Evolutionary conservation across 2,113 vertebrate genomes (phyloP).

Genomic region (Perca schrenkii): DNA sequence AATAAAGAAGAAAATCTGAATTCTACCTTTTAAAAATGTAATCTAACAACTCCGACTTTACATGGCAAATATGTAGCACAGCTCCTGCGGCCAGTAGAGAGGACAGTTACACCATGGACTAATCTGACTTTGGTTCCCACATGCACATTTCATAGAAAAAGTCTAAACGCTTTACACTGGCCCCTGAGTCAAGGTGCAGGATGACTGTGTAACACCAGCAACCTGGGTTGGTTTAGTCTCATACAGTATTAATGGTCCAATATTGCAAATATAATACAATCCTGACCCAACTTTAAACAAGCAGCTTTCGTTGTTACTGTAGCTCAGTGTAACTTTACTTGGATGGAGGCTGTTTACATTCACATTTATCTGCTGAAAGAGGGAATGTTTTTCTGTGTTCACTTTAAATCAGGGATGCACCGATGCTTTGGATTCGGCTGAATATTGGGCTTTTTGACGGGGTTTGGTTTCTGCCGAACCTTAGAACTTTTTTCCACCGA

Average conservation of each 20-base stretch:
- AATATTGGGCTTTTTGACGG: too few relatives aligned
- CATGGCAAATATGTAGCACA: not conserved
- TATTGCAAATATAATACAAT: not conserved
- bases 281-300: not conserved
- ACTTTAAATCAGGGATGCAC: too few relatives aligned
- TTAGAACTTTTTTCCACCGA: too few relatives aligned
- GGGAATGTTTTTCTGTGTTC: not conserved
- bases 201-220: not conserved
- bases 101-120: not conserved
- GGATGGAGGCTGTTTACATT: not conserved
- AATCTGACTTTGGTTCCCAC: not conserved
- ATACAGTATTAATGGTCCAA: not conserved
- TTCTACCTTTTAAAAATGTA: too few relatives aligned
- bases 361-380: not conserved
- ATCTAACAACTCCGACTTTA: too few relatives aligned
- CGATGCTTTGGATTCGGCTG: too few relatives aligned
- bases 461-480: too few relatives aligned
- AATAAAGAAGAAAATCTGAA: too few relatives aligned
- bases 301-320: not conserved
- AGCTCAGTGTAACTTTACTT: not conserved
- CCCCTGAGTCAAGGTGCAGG: not conserved
- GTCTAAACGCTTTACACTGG: not conserved
- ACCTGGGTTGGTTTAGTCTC: not conserved
- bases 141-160: not conserved
- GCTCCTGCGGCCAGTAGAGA: not conserved